Base-by-base conservation (phyloP, 2,888 invertebrate species). In the Metallyticus violacea region DNA sequence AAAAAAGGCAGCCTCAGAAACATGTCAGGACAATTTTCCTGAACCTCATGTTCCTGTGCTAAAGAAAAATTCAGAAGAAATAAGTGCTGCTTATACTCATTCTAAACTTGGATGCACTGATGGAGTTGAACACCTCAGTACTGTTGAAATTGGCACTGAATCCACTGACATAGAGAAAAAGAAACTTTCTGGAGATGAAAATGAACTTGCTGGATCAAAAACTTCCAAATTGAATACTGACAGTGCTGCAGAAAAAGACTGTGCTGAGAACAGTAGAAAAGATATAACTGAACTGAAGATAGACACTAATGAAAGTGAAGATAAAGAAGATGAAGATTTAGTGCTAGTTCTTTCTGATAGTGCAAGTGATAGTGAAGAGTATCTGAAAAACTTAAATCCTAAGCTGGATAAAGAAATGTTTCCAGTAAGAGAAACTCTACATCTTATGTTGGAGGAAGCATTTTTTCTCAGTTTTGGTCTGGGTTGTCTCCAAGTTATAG, bases 371-470 rank as follows among this genome's bases (percentile, higher is more conserved):
- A 93, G 92, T 88, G 94, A 94, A 87, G 92, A 94, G 89, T 95
- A 94, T 91, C 93, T 95, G 90, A 93, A 92, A 83, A 93, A 94
- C 88, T 91, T 95, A 87, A 93, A 93, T 89, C 94, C 95, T 9
- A 92, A 93, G 89, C 93, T 94, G 89, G 93, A 94, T 90, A 90
- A 93, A 6, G 94, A 95, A 90, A 93, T 92, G 89, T 93, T 93
- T 88, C 93, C 93, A 87, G 89, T 95, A 1, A 91, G 92, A 85
- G 96, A 96, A 92, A 94, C 93, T 27, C 91, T 96, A 6, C 93
- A 95, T 90, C 91, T 97, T n/a, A 93, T 94, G 1, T 92, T 95
- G 85, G 96, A 96, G 91, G 97, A 97, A 92, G 95, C 97, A 1
- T 96, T 96, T 90, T 97, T 97, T 89, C 92, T 97, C 27, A 91